Base-by-base conservation (phyloP, 2,888 invertebrate genomes). In the Troides oblongomaculatus region DNA sequence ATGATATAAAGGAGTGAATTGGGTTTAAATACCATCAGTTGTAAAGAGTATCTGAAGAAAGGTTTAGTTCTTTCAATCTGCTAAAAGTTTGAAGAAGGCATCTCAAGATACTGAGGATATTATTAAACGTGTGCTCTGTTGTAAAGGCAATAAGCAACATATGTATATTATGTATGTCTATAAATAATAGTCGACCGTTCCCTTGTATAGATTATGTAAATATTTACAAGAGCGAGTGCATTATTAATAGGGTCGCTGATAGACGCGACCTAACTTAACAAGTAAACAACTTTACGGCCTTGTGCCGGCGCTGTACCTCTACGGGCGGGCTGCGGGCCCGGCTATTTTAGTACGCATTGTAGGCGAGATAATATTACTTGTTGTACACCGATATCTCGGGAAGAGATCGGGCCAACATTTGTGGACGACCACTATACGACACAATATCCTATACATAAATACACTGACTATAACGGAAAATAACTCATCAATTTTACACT, bases 261-360 rank as follows among this genome's bases (percentile, higher is more conserved):
- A 64, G 56, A 59, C 70, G 53, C 56, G 67, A 58, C 63, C 63
- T 62, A 57, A 67, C 60, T 46, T 66, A 57, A 67, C 62, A 56
- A 57, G 62, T 62, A 60, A 64, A 43, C 70, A 67, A 60, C 60
- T 64, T 70, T 66, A 70, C 63, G 59, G 59, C 53, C 53, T 69
- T 69, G 66, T 67, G 59, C 56, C 62, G 56, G 21, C 36, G 59
- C 25, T 53, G 53, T n/a, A n/a, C 53, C 53, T 60, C 57, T 53
- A 69, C 46, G n/a, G 58, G 59, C 46, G 30, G 53, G 62, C 36
- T 46, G 57, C 57, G 63, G 62, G 62, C 21, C 12, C 18, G 62
- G 43, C 66, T 70, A 70, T 70, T 70, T 70, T 63, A 21, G 69
- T 69, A 36, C 23, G 63, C 21, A 39, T n/a, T 57, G 67, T 63